A percentile compares a stretch with the other conserved stretches of the same genome.
Evolutionary conservation across 2,113 vertebrate genomes (phyloP).

Genomic region (Crotalus viridis): DNA sequence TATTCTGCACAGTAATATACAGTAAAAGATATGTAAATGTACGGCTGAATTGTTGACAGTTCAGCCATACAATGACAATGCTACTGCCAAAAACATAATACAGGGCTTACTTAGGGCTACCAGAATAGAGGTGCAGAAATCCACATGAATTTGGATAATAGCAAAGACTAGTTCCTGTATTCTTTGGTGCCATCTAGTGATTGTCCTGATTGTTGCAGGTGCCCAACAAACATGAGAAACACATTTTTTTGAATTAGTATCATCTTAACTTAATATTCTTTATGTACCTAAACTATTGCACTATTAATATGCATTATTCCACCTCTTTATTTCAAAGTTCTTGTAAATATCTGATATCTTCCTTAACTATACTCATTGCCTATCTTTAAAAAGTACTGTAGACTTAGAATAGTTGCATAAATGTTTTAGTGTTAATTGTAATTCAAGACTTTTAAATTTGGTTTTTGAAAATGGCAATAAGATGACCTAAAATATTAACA

Average conservation of each 20-base stretch:
- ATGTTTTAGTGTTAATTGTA: not conserved
- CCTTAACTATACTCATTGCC: not conserved
- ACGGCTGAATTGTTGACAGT: conserved; percentile 50
- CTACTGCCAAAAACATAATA: conserved; percentile 57
- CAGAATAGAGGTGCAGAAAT: not conserved
- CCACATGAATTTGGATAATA: not conserved
- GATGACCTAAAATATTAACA: not conserved
- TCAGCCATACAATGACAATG: conserved; percentile 47
- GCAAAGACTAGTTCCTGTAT: not conserved
- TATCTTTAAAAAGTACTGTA: not conserved
- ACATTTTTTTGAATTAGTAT: not conserved
- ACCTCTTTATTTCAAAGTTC: not conserved
- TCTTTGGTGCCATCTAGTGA: not conserved
- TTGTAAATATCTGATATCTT: not conserved
- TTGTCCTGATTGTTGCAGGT: not conserved
- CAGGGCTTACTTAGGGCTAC: not conserved
- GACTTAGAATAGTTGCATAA: not conserved
- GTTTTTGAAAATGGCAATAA: not conserved
- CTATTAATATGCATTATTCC: not conserved
- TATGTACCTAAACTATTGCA: not conserved
- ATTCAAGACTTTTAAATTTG: not conserved
- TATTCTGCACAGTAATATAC: conserved; percentile 48
- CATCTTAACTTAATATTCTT: not conserved
- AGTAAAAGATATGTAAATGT: conserved; percentile 56
- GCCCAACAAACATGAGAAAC: not conserved